Conservation (phyloP, 2,888 invertebrate species). For the Eristalis arbustorum region DNA sequence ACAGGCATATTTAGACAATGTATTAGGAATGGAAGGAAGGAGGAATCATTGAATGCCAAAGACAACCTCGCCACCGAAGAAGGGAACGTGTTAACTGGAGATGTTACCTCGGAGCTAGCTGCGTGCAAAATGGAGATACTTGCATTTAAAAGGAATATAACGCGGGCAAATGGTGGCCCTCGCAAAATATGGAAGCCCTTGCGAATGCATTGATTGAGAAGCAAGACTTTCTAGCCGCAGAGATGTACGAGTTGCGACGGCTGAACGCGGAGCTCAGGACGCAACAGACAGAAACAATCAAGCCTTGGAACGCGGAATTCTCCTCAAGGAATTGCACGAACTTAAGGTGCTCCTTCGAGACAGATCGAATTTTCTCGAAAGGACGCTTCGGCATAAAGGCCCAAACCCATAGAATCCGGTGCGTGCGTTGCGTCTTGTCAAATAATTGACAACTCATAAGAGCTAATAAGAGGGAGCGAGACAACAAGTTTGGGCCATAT, state of each 20-base stretch:
- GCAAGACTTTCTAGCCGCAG: slow-evolving; percentile 75
- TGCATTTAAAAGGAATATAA: slow-evolving; percentile 74
- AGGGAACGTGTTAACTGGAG: slow-evolving; percentile 31
- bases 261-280: slow-evolving; percentile 73
- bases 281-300: slow-evolving; percentile 77
- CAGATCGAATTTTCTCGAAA: slow-evolving; percentile 71
- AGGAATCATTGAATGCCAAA: slow-evolving; percentile 53
- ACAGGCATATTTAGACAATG: no score
- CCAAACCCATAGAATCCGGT: no score
- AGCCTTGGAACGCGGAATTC: slow-evolving; percentile 74
- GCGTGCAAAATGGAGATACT: slow-evolving; percentile 75
- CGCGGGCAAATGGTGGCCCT: slow-evolving; percentile 73
- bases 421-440: no score
- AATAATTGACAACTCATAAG: no score
- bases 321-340: slow-evolving; percentile 74
- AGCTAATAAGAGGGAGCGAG: no score
- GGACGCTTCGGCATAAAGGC: slow-evolving; percentile 62
- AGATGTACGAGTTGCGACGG: slow-evolving; percentile 74
- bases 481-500: no score
- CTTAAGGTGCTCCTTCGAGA: slow-evolving; percentile 70
- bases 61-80: slow-evolving; percentile 12
- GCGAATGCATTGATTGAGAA: slow-evolving; percentile 76
- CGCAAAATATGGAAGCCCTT: slow-evolving; percentile 75
- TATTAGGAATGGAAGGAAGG: no score
- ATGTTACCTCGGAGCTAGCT: slow-evolving; percentile 74